Evolutionary conservation across 2,888 invertebrate genomes (phyloP).

Genomic region (Onthophagus sagittarius): DNA sequence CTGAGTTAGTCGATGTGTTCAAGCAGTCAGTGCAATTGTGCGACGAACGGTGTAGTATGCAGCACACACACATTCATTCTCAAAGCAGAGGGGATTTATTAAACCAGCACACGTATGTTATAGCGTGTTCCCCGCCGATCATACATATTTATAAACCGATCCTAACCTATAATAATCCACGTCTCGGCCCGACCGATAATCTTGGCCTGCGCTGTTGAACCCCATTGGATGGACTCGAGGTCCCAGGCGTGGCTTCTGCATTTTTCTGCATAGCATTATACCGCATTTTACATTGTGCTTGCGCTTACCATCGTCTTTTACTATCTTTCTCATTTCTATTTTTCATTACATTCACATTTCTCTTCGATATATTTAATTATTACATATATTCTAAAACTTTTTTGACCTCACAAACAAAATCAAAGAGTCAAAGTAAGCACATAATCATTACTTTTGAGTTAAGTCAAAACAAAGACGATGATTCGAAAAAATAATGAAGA

Average conservation of each 20-base stretch:
- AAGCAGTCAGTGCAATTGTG: neutral
- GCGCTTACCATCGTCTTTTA: neutral
- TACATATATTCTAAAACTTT: no score
- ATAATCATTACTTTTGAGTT: no score
- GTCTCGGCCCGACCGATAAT: conserved; percentile 46
- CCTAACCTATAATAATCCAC: conserved; percentile 50
- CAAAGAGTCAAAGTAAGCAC: no score
- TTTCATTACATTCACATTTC: no score
- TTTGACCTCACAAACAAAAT: no score
- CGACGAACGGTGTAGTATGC: neutral
- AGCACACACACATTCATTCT: neutral
- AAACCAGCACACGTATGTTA: conserved; percentile 32
- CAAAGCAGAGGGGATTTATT: conserved; percentile 18
- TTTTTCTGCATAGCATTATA: conserved; percentile 40
- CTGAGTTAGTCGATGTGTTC: neutral
- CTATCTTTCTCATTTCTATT: neutral
- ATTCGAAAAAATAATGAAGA: no score
- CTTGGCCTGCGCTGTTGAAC: conserved; percentile 40
- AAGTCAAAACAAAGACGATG: no score
- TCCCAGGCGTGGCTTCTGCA: conserved; percentile 38
- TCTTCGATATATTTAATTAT: no score
- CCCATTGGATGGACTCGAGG: conserved; percentile 40
- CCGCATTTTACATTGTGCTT: conserved; percentile 3
- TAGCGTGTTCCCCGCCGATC: conserved; percentile 48
- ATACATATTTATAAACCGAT: conserved; percentile 51